A percentile compares a stretch with the other conserved stretches of the same genome.
These are phyloP conservation scores for Struthio camelus DNA, from an alignment of 2,113 vertebrate species.

Conservation along the genomic window DNA sequence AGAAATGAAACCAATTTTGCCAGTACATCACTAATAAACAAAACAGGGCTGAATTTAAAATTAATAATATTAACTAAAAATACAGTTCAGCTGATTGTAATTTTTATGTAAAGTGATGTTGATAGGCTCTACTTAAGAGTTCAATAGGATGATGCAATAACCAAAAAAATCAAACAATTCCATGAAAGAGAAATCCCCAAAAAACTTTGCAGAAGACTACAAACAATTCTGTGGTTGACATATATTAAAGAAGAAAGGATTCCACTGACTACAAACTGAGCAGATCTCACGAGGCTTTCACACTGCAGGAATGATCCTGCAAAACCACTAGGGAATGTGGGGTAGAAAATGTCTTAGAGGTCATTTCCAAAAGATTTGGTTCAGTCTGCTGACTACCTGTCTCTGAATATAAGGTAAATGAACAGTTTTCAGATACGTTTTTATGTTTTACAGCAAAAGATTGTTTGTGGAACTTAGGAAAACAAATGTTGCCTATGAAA, in stretches of 20 bases:
- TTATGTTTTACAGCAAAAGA: neutral
- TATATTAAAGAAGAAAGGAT: neutral
- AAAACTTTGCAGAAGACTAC: neutral
- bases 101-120: neutral
- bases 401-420: neutral
- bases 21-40: neutral
- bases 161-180: neutral
- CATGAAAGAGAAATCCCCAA: neutral
- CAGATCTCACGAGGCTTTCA: neutral
- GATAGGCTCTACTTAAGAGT: neutral
- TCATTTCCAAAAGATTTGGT: neutral
- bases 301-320: neutral
- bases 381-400: neutral
- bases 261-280: neutral
- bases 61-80: neutral
- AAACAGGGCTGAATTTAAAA: neutral
- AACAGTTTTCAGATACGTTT: neutral
- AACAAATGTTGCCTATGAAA: neutral
- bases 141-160: neutral
- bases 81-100: neutral
- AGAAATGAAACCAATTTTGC: neutral
- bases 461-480: neutral
- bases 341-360: neutral
- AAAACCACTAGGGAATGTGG: neutral
- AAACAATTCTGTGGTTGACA: neutral